phyloP scores from a whole-genome alignment of 2,888 invertebrate species.

The Ptilodon capucinus region DNA sequence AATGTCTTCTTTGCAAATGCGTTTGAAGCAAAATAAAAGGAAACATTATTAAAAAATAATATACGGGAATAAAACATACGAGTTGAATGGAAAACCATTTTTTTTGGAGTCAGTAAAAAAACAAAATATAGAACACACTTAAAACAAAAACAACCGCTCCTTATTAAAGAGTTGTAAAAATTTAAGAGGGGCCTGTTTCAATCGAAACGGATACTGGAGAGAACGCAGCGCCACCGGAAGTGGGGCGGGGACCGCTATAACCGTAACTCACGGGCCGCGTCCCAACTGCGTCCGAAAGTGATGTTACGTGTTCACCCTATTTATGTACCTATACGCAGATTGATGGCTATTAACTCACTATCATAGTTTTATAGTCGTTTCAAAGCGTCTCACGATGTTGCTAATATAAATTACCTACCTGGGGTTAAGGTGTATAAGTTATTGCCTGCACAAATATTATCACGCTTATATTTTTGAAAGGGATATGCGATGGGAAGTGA shows the following conservation, averaged over 20 bases:
- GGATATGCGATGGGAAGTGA: too few species aligned
- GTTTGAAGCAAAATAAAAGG: too few species aligned
- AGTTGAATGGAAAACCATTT: too few species aligned
- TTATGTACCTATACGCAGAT: conserved; percentile 52
- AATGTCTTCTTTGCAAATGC: too few species aligned
- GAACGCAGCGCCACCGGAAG: conserved; percentile 45
- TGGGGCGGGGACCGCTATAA: conserved; percentile 50
- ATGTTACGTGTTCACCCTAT: conserved; percentile 56
- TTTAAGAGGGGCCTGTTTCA: conserved; percentile 34
- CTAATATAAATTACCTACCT: neutral
- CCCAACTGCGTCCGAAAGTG: conserved; percentile 49
- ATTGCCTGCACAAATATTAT: neutral
- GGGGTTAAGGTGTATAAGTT: neutral
- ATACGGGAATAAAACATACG: too few species aligned
- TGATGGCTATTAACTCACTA: conserved; percentile 55
- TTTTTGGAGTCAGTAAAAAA: neutral
- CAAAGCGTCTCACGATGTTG: conserved; percentile 5
- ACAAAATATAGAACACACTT: neutral
- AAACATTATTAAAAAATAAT: too few species aligned
- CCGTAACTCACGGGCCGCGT: conserved; percentile 60
- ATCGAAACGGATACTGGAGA: conserved; percentile 53
- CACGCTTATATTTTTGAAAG: neutral
- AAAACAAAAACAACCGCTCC: conserved; percentile 5
- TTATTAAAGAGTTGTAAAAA: conserved; percentile 37
- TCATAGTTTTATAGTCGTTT: conserved; percentile 31